phyloP scores from a whole-genome alignment of 2,113 vertebrate genomes.

The Labeo catla region DNA sequence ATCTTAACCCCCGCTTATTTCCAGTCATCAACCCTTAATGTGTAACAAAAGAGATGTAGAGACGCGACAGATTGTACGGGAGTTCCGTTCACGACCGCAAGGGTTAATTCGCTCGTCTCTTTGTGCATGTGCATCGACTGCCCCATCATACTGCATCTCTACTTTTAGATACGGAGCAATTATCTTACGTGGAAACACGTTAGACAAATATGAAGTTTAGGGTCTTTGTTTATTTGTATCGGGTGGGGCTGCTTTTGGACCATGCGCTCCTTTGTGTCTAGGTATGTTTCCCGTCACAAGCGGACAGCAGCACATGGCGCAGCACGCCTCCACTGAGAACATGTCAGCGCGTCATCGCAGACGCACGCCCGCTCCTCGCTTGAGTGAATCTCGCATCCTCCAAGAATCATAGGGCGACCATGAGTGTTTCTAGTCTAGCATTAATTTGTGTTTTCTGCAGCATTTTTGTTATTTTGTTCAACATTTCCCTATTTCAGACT shows the following conservation, averaged over 20 bases:
- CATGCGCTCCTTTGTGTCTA: constrained; percentile 53
- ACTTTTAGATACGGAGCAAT: neutral
- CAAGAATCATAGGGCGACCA: neutral
- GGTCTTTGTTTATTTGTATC: constrained; percentile 64
- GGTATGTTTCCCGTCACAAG: constrained; percentile 56
- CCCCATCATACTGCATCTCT: neutral
- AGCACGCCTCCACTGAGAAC: constrained; percentile 33
- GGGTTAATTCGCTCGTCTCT: constrained; percentile 14
- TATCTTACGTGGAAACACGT: neutral
- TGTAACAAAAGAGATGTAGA: constrained; percentile 41
- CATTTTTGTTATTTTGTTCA: neutral
- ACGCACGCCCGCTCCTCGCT: constrained; percentile 14
- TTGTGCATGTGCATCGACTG: constrained; percentile 14
- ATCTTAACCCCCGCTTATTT: constrained; percentile 32
- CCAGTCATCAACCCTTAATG: constrained; percentile 35
- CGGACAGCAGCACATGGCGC: constrained; percentile 48
- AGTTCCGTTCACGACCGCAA: constrained; percentile 28
- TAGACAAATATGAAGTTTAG: neutral
- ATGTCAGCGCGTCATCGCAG: constrained; percentile 27
- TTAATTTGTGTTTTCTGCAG: neutral
- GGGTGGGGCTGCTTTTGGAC: constrained; percentile 69
- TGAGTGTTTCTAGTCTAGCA: neutral
- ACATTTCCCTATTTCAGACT: neutral
- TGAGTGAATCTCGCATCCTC: constrained; percentile 9
- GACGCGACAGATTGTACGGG: constrained; percentile 13